Evolutionary conservation across 2,888 invertebrate genomes (phyloP), one percentile per base, ranked within the genome.

Genomic region (Abscondita cerata): DNA sequence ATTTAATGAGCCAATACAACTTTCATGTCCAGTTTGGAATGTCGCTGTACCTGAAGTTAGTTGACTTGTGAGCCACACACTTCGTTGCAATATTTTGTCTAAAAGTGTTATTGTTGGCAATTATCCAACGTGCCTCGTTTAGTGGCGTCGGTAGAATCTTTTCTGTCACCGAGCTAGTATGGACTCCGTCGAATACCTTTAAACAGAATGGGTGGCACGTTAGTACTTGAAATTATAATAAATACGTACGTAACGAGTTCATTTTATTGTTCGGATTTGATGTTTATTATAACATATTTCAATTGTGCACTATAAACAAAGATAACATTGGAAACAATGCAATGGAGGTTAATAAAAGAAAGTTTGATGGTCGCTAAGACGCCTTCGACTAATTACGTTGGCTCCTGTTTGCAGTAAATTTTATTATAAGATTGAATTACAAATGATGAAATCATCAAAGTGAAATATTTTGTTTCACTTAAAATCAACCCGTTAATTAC

Each of bases 71-170:
- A 61, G 56, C 66, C 68, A 67, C 67, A 68, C 68, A 68, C 65
- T 64, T 67, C 64, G 63, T 60, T 70, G 69, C 73, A 73, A 74
- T 75, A 75, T 76, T 76, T 75, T 74, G 75, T 75, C 75, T 75
- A 68, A 70, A 65, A 66, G 71, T 75, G 74, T 76, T 76, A 69
- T 73, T 71, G 71, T 75, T 76, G 76, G 76, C 69, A 53, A 53
- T n/a, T 36, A 38, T 72, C 74, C 76, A 76, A 69, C 69, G 72
- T 68, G 70, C 69, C 64, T 61, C 64, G 60, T 48, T 70, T 68
- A 67, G 68, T 65, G 70, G 71, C 72, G 74, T 69, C 73, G 72
- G 68, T 62, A 68, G 66, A 66, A 66, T 68, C 67, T 59, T 65
- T 25, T 55, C 68, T 69, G 69, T 71, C 69, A 71, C 70, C 68